Conservation (phyloP, 2,888 invertebrate genomes). For the Calliopum simillimum region DNA sequence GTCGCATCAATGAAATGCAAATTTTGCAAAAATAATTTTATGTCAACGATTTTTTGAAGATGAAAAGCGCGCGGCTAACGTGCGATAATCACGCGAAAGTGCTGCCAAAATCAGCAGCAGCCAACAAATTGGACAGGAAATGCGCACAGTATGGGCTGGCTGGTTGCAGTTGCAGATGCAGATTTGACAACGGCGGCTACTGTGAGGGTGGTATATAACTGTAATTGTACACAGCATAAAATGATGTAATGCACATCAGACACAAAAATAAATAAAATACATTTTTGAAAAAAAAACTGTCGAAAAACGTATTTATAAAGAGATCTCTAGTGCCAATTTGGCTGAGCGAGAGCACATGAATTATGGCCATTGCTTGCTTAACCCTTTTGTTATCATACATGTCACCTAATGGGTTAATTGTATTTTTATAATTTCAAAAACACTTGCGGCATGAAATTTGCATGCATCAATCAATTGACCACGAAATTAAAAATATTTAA, state of each 20-base stretch:
- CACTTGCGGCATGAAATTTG: slow-evolving; percentile 21
- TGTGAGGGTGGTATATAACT: not conserved
- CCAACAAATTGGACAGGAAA: not conserved
- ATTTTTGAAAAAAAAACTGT: too few relatives aligned
- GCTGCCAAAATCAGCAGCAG: slow-evolving; percentile 7
- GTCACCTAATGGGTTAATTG: too few relatives aligned
- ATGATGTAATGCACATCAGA: too few relatives aligned
- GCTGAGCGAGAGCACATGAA: too few relatives aligned
- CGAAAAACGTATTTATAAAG: too few relatives aligned
- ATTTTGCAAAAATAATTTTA: slow-evolving; percentile 25
- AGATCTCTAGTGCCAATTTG: too few relatives aligned
- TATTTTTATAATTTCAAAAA: not conserved
- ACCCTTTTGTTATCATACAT: too few relatives aligned
- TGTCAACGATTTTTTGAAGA: slow-evolving; percentile 1
- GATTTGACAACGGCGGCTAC: not conserved
- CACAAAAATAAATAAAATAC: too few relatives aligned
- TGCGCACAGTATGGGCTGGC: not conserved
- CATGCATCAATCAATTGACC: slow-evolving; percentile 25
- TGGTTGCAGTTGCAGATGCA: not conserved
- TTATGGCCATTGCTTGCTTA: too few relatives aligned
- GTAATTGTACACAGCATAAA: not conserved
- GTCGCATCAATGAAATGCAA: slow-evolving; percentile 58
- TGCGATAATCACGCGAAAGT: slow-evolving; percentile 12
- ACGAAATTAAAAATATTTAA: slow-evolving; percentile 30
- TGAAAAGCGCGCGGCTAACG: not conserved